Conservation (phyloP, 2,797 vertebrate genomes). For the Adelosebastes latens region DNA sequence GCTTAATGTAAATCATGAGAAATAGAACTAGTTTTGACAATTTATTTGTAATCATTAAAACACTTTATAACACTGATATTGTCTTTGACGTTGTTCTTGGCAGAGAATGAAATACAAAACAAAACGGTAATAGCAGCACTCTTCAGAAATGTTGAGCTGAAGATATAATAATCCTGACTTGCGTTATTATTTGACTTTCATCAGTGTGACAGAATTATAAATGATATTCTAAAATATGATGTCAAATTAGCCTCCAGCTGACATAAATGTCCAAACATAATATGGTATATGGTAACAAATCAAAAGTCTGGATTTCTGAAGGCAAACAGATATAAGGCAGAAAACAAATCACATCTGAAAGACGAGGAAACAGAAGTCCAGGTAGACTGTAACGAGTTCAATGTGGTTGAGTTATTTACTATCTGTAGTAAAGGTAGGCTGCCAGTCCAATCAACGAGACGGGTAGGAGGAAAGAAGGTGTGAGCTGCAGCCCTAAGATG, state of each 20-base stretch:
- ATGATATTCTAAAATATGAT: not conserved
- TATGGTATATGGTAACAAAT: constrained; percentile 1
- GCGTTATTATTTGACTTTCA: constrained; percentile 3
- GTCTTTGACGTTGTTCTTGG: constrained; percentile 29
- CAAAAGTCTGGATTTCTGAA: constrained; percentile 19
- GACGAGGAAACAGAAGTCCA: not conserved
- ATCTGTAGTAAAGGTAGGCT: constrained; percentile 90
- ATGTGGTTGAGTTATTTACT: not conserved
- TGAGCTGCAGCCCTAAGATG: constrained; percentile 90
- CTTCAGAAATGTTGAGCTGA: constrained; percentile 19
- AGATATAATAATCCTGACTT: not conserved
- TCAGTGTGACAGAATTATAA: constrained; percentile 1
- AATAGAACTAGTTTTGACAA: not conserved
- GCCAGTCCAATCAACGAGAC: constrained; percentile 86
- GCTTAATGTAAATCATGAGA: not conserved
- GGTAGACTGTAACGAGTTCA: not conserved
- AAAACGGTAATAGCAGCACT: constrained; percentile 43
- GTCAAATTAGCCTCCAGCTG: constrained; percentile 1
- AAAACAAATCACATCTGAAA: constrained; percentile 13
- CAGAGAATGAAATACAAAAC: constrained; percentile 30
- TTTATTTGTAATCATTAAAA: constrained; percentile 52
- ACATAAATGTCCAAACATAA: not conserved
- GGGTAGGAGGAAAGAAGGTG: constrained; percentile 86
- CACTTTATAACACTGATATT: constrained; percentile 34
- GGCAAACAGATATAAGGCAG: constrained; percentile 30